Evolutionary conservation across 30 jellyfish, hydroid and myxozoan species (phyloP).

Genomic region (Aurelia aurita): DNA sequence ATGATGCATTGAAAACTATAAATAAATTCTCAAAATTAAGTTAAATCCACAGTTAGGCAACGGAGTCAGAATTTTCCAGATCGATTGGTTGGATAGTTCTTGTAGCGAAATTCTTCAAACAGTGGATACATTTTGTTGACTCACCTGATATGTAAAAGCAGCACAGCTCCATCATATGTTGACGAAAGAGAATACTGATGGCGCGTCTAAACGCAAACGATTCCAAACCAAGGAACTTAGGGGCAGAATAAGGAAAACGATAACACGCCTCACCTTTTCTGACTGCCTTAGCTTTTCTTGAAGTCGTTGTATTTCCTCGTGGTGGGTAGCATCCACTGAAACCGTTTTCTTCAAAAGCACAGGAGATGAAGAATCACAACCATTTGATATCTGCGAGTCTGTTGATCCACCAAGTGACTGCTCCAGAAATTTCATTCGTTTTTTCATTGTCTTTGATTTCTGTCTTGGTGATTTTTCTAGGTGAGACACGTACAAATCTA

Average conservation of each 20-base stretch:
- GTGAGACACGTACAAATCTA: no score
- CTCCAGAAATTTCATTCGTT: conserved; percentile 79
- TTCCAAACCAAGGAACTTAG: background rate
- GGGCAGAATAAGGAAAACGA: background rate
- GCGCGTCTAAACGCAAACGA: background rate
- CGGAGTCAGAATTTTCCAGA: no score
- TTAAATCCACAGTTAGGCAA: no score
- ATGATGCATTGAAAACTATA: no score
- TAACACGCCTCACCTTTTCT: conserved; percentile 46
- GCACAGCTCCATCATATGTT: background rate
- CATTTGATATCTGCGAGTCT: conserved; percentile 64
- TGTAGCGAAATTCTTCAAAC: no score
- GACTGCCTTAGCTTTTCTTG: conserved; percentile 36
- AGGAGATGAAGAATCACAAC: conserved; percentile 45
- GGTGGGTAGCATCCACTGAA: conserved; percentile 28
- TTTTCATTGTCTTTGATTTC: conserved; percentile 41
- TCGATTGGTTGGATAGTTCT: no score
- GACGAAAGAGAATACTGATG: background rate
- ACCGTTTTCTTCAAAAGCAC: conserved; percentile 22
- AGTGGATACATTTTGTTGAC: no score
- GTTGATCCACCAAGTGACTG: conserved; percentile 85
- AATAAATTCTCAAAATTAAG: no score
- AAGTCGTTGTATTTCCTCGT: conserved; percentile 37
- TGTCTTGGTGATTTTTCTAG: no score
- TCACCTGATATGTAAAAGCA: no score